phyloP scores from a whole-genome alignment of 1,140 invertebrate species.

The Listronotus oregonensis region DNA sequence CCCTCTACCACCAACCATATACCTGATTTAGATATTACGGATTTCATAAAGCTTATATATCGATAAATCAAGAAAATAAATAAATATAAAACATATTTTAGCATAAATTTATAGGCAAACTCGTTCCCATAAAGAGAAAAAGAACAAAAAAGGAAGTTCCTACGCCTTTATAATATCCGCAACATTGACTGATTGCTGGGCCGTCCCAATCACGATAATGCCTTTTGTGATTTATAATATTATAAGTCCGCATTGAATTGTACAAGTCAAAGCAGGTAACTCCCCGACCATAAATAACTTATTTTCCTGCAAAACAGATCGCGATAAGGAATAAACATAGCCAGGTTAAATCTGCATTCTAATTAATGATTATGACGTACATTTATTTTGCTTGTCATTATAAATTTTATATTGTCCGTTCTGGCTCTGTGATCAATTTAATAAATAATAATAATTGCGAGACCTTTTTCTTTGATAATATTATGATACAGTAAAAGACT shows the following conservation, averaged over 20 bases:
- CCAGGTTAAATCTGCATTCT: constrained; percentile 38
- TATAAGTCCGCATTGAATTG: constrained; percentile 37
- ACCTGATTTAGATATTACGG: no score
- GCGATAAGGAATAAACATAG: constrained; percentile 36
- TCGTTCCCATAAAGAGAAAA: constrained; percentile 10
- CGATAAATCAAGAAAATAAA: no score
- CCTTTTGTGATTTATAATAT: constrained; percentile 37
- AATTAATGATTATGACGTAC: constrained; percentile 41
- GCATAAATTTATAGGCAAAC: constrained; percentile 11
- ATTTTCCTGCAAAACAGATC: constrained; percentile 36
- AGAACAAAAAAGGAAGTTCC: constrained; percentile 15
- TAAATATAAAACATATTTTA: constrained; percentile 13
- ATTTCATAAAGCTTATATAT: no score
- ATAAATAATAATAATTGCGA: constrained; percentile 37
- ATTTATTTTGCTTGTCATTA: constrained; percentile 36
- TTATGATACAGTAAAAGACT: no score
- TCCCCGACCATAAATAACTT: constrained; percentile 39
- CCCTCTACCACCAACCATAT: no score
- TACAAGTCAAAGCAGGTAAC: constrained; percentile 38
- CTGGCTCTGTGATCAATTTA: constrained; percentile 32
- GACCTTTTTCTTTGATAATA: constrained; percentile 7
- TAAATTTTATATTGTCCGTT: constrained; percentile 39
- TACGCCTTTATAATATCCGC: constrained; percentile 29
- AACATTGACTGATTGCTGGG: constrained; percentile 38
- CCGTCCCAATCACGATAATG: constrained; percentile 39